Evolutionary conservation across 23 tunicate genomes (phyloP).

Genomic region (Ascidia mentula): DNA sequence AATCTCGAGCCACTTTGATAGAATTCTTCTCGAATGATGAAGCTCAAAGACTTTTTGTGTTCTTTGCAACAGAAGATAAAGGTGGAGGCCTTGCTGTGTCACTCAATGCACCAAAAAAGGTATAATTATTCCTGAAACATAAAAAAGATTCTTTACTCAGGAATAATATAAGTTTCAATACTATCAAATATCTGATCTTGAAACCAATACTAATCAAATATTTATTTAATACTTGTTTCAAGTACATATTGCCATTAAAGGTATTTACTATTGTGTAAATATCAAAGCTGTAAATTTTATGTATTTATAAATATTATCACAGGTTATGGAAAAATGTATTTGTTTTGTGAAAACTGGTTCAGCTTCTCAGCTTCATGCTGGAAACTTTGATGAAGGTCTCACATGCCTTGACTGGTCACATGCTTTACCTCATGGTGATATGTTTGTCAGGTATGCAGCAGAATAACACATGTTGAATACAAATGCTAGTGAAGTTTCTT

Average conservation of each 20-base stretch:
- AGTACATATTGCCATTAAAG: neutral
- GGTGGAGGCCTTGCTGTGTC: slow-evolving; percentile 53
- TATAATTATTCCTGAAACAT: too few species aligned
- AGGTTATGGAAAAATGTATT: slow-evolving; percentile 74
- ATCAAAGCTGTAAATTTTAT: too few species aligned
- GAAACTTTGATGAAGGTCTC: slow-evolving; percentile 81
- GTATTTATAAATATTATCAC: neutral
- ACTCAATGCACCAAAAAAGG: slow-evolving; percentile 54
- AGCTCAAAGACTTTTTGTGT: slow-evolving; percentile 60
- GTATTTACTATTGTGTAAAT: neutral
- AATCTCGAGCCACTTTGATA: slow-evolving; percentile 72
- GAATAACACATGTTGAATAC: neutral
- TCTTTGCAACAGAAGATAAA: slow-evolving; percentile 29
- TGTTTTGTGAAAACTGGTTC: slow-evolving; percentile 88
- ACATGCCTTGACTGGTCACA: slow-evolving; percentile 88
- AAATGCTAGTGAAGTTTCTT: neutral
- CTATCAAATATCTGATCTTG: too few species aligned
- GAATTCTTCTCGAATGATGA: slow-evolving; percentile 93
- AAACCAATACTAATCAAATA: too few species aligned
- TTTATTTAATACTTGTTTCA: too few species aligned
- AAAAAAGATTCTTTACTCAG: too few species aligned
- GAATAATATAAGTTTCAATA: too few species aligned
- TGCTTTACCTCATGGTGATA: slow-evolving; percentile 58
- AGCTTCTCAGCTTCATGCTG: slow-evolving; percentile 85
- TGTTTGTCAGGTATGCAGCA: slow-evolving; percentile 59